Percentiles rank a stretch among this genome's conserved stretches.
phyloP scores from a whole-genome alignment of 2,888 invertebrate species.

The Torymus auratus region DNA sequence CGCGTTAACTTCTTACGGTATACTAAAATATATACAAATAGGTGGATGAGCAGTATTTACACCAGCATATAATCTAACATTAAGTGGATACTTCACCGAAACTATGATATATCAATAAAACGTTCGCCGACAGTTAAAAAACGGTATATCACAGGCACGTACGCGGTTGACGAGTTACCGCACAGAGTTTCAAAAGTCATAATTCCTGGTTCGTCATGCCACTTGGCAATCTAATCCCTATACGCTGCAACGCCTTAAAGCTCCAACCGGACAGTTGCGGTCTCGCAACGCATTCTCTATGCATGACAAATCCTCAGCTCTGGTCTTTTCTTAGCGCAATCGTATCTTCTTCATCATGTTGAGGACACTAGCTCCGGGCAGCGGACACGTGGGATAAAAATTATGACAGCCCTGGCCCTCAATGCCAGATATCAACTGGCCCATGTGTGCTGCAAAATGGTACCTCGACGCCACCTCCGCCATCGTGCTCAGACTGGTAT shows the following conservation, averaged over 20 bases:
- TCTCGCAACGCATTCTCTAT: not conserved
- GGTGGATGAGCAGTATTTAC: not conserved
- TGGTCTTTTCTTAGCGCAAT: conserved; percentile 20
- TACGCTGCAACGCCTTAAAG: no score
- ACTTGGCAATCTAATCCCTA: no score
- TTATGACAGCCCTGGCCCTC: conserved; percentile 84
- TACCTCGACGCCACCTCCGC: conserved; percentile 82
- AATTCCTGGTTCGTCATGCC: no score
- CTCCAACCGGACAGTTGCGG: no score
- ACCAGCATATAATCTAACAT: not conserved
- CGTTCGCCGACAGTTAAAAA: not conserved
- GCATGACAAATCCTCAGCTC: not conserved
- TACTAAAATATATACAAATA: conserved; percentile 23
- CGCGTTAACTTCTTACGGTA: not conserved
- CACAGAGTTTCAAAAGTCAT: no score
- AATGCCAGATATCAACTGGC: conserved; percentile 82
- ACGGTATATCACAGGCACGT: conserved; percentile 40
- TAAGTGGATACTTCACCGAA: not conserved
- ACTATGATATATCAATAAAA: conserved; percentile 7
- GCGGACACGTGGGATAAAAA: conserved; percentile 82
- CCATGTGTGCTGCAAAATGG: conserved; percentile 84
- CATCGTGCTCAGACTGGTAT: conserved; percentile 81
- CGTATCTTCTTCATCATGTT: conserved; percentile 76
- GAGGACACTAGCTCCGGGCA: conserved; percentile 81
- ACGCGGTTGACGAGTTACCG: not conserved